phyloP scores from a whole-genome alignment of 2,888 invertebrate species.

The Arrhopalites spinosus region DNA sequence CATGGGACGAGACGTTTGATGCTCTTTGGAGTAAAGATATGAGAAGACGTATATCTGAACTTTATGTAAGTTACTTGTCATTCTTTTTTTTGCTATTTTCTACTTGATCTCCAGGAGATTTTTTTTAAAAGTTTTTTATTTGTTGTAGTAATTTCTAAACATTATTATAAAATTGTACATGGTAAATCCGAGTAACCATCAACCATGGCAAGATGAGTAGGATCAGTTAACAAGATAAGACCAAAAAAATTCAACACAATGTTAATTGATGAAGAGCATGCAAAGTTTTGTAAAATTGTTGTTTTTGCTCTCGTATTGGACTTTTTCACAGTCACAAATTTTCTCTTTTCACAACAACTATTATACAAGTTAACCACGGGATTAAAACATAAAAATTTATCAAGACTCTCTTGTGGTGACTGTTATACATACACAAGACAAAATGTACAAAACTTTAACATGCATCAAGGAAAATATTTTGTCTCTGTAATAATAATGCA shows the following conservation, averaged over 20 bases:
- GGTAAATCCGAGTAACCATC: not conserved
- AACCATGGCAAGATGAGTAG: not conserved
- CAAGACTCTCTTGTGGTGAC: too few relatives aligned
- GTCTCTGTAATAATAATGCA: not conserved
- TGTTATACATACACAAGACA: too few relatives aligned
- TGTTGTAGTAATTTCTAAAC: too few relatives aligned
- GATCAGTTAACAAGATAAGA: not conserved
- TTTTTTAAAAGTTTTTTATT: not conserved
- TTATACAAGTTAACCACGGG: not conserved
- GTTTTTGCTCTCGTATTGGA: too few relatives aligned
- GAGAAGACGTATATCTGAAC: too few relatives aligned
- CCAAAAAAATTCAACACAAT: conserved; percentile 21
- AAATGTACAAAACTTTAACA: not conserved
- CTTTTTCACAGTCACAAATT: too few relatives aligned
- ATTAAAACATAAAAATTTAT: too few relatives aligned
- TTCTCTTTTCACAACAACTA: not conserved
- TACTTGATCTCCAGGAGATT: not conserved
- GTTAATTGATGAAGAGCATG: conserved; percentile 24
- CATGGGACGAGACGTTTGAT: too few relatives aligned
- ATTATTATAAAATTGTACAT: too few relatives aligned
- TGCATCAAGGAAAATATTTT: not conserved
- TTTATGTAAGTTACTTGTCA: not conserved
- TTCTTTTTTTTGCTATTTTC: too few relatives aligned
- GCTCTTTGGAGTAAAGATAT: too few relatives aligned
- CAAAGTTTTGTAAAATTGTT: conserved; percentile 1